Conservation (phyloP, 2,113 vertebrate species). For the Blennius ocellaris region DNA sequence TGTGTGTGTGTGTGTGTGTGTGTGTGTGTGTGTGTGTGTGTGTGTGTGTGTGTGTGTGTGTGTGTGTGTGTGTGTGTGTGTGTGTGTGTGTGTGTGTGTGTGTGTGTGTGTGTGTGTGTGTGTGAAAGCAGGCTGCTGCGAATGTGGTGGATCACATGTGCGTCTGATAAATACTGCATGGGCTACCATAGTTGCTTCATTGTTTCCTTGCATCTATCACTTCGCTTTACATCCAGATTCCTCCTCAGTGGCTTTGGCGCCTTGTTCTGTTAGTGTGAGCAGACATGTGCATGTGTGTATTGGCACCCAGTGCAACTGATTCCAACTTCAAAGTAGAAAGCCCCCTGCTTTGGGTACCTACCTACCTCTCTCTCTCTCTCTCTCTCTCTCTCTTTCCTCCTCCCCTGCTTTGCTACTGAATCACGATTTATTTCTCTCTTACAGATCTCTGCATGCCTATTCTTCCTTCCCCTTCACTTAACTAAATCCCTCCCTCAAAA, state of each 20-base stretch:
- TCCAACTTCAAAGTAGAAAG: conserved; percentile 55
- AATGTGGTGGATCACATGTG: conserved; percentile 45
- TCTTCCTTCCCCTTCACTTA: conserved; percentile 2
- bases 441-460: conserved; percentile 27
- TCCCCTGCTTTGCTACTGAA: conserved; percentile 40
- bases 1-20: no score
- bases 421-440: background rate
- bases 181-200: conserved; percentile 34
- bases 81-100: no score
- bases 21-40: no score
- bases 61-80: no score
- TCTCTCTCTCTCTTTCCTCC: conserved; percentile 30
- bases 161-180: conserved; percentile 70
- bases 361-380: conserved; percentile 1
- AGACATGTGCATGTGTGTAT: background rate
- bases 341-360: conserved; percentile 9
- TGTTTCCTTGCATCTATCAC: conserved; percentile 48
- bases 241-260: conserved; percentile 38
- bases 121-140: background rate
- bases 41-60: no score
- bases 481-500: conserved; percentile 1
- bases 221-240: conserved; percentile 27
- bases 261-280: background rate
- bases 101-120: no score
- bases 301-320: conserved; percentile 34